Percentiles rank a stretch among this genome's conserved stretches.
phyloP scores from a whole-genome alignment of 2,888 invertebrate species.

The Agapetus fuscipes region DNA sequence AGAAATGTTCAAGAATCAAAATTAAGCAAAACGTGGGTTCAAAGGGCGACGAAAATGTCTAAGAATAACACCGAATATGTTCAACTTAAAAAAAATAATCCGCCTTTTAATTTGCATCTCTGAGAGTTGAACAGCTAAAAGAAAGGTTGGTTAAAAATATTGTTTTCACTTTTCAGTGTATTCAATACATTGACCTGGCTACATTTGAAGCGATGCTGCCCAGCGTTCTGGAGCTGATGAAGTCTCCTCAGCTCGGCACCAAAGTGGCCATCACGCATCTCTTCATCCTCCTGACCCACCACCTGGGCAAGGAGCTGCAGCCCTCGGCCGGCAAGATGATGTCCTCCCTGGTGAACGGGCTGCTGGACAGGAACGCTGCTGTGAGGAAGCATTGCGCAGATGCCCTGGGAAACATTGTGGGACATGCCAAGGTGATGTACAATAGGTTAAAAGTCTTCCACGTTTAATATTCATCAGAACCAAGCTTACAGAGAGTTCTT shows the following conservation, averaged over 20 bases:
- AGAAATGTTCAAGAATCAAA: no score
- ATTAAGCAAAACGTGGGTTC: no score
- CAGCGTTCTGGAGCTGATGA: slow-evolving; percentile 71
- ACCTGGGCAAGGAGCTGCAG: slow-evolving; percentile 44
- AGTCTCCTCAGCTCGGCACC: slow-evolving; percentile 74
- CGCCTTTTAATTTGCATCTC: neutral
- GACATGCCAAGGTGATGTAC: slow-evolving; percentile 67
- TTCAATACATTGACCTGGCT: slow-evolving; percentile 64
- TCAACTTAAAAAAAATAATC: neutral
- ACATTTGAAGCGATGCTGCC: slow-evolving; percentile 74
- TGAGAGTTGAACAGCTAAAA: neutral
- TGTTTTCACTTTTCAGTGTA: slow-evolving; percentile 37
- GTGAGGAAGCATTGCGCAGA: slow-evolving; percentile 77
- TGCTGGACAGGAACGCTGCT: slow-evolving; percentile 75
- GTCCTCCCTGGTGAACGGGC: slow-evolving; percentile 55
- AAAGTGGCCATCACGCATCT: slow-evolving; percentile 76
- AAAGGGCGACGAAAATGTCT: no score
- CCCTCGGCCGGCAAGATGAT: slow-evolving; percentile 50
- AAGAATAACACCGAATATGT: no score
- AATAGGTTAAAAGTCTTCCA: no score
- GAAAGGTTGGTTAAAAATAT: neutral
- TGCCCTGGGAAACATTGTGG: slow-evolving; percentile 76
- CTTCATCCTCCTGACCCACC: slow-evolving; percentile 55
- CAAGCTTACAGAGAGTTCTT: no score
- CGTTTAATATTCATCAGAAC: no score